These are phyloP conservation scores for Oligia fasciuncula DNA, from an alignment of 2,888 invertebrate species.

Conservation along the genomic window DNA sequence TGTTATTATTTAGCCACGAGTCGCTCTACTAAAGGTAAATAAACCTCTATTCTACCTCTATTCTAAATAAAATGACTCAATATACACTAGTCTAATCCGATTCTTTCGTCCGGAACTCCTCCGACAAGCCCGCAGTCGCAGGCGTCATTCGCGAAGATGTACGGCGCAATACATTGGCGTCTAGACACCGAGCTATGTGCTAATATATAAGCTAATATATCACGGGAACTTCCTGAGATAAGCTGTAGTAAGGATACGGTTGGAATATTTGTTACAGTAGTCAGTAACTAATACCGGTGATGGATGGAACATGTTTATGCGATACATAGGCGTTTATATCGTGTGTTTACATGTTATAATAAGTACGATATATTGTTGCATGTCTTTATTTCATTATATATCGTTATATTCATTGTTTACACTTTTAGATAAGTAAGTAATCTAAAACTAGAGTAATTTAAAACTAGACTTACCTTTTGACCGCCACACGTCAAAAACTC, in stretches of 20 bases:
- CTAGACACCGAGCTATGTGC: conserved; percentile 54
- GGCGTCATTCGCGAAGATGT: conserved; percentile 27
- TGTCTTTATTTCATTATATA: no score
- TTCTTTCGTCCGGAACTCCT: conserved; percentile 26
- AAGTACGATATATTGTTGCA: no score
- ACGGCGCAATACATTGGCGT: conserved; percentile 47
- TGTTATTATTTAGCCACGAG: neutral
- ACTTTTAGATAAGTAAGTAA: no score
- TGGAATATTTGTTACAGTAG: conserved; percentile 1
- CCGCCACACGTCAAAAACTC: no score
- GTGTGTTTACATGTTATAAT: no score
- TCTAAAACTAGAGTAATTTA: no score
- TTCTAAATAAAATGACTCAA: conserved; percentile 6
- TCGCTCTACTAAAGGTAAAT: conserved; percentile 11
- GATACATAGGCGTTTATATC: neutral
- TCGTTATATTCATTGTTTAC: no score
- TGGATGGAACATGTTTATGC: neutral
- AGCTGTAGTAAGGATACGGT: neutral
- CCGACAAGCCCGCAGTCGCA: neutral
- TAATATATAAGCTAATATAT: conserved; percentile 49
- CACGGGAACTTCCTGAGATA: conserved; percentile 20
- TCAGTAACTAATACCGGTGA: neutral
- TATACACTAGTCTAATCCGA: conserved; percentile 17
- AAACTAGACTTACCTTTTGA: no score
- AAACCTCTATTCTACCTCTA: no score